Conservation (phyloP, 2,888 invertebrate species). For the Lamproptera curius region DNA sequence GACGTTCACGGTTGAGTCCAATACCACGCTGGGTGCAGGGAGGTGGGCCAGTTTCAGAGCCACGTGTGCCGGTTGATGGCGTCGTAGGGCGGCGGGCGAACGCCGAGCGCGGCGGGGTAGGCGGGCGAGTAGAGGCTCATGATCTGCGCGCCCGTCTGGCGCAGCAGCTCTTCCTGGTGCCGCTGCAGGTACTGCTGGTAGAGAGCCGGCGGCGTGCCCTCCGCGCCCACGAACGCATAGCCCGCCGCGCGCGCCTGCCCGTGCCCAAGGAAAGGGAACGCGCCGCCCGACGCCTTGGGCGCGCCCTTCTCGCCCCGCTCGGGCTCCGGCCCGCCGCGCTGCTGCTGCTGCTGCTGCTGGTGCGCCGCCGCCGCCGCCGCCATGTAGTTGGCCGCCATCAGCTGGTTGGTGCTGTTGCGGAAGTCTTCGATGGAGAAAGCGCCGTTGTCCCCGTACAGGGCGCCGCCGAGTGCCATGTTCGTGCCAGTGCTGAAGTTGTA, state of each 20-base stretch:
- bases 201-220: slow-evolving; percentile 81
- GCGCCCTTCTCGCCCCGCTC: slow-evolving; percentile 70
- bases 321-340: slow-evolving; percentile 42
- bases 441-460: slow-evolving; percentile 81
- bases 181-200: slow-evolving; percentile 86
- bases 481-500: slow-evolving; percentile 89
- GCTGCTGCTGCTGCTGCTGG: slow-evolving; percentile 57
- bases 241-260: slow-evolving; percentile 78
- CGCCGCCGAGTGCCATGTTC: slow-evolving; percentile 69
- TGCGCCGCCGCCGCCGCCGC: slow-evolving; percentile 69
- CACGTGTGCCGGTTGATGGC: slow-evolving; percentile 83
- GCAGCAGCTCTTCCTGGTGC: slow-evolving; percentile 78
- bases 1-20: not conserved
- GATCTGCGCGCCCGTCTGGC: slow-evolving; percentile 79
- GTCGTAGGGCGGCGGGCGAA: slow-evolving; percentile 83
- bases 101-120: slow-evolving; percentile 80
- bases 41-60: slow-evolving; percentile 64
- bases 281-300: slow-evolving; percentile 64
- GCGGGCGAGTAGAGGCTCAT: slow-evolving; percentile 82
- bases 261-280: slow-evolving; percentile 80
- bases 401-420: slow-evolving; percentile 80
- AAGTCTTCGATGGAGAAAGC: slow-evolving; percentile 83
- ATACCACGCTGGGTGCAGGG: not conserved
- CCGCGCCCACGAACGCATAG: slow-evolving; percentile 80
- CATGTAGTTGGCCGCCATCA: slow-evolving; percentile 76